Percentiles rank a stretch among this genome's conserved stretches.
phyloP scores from a whole-genome alignment of 2,113 vertebrate genomes.

The human region DNA sequence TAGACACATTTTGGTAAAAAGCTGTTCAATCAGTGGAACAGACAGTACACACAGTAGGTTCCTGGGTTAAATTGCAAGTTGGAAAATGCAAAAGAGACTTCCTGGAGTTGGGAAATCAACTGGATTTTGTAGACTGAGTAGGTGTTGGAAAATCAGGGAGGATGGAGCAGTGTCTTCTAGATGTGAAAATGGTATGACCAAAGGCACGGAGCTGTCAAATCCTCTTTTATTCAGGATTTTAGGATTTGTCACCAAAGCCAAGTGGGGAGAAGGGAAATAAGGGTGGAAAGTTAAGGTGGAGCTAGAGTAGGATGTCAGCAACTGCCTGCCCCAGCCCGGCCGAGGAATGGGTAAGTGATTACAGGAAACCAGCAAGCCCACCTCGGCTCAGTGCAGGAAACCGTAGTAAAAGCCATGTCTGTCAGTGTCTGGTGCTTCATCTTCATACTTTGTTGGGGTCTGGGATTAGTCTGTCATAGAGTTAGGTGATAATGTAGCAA shows the following conservation, averaged over 20 bases:
- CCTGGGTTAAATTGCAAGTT: not conserved
- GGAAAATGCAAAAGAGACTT: not conserved
- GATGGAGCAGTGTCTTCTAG: not conserved
- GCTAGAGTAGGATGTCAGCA: not conserved
- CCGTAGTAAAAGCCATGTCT: no score
- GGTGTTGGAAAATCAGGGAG: not conserved
- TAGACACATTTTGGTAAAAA: not conserved
- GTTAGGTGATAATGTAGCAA: not conserved
- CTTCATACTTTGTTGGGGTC: not conserved
- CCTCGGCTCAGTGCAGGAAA: fast-evolving
- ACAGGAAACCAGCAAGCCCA: not conserved
- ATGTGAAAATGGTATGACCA: not conserved
- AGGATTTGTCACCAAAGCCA: not conserved
- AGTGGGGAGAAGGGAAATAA: not conserved
- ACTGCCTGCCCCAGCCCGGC: not conserved
- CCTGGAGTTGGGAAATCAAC: not conserved
- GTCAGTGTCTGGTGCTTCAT: not conserved
- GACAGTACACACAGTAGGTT: not conserved
- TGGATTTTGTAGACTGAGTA: not conserved
- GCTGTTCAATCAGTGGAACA: not conserved
- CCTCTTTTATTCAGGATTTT: not conserved
- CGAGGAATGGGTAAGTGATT: not conserved
- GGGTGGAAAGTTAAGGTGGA: not conserved
- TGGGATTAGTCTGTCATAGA: not conserved
- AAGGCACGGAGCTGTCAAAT: not conserved